A percentile compares a stretch with the other conserved stretches of the same genome.
These are phyloP conservation scores for Eleutherodactylus coqui DNA, from an alignment of 2,797 vertebrate genomes.

Conservation along the genomic window DNA sequence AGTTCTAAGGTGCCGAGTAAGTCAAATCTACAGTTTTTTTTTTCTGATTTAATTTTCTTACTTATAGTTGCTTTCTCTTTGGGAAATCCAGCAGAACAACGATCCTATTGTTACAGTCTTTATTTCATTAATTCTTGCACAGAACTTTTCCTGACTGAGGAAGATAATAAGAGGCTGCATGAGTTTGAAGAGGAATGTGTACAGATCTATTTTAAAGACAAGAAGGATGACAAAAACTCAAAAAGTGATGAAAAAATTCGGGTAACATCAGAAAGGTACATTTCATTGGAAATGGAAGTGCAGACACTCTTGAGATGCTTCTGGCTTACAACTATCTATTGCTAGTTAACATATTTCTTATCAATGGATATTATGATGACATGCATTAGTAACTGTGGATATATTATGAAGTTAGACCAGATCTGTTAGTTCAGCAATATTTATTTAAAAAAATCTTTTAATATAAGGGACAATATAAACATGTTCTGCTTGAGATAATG, in stretches of 20 bases:
- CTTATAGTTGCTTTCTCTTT: background rate
- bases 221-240: conserved; percentile 82
- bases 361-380: background rate
- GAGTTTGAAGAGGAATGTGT: conserved; percentile 88
- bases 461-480: no score
- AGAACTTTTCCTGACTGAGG: conserved; percentile 85
- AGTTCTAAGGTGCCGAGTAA: conserved; percentile 82
- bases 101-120: background rate
- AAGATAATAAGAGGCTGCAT: conserved; percentile 87
- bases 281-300: background rate
- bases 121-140: background rate
- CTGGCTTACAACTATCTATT: background rate
- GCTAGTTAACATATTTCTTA: background rate
- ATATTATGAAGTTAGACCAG: background rate
- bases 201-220: conserved; percentile 85
- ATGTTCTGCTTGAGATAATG: no score
- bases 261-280: conserved; percentile 81
- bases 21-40: background rate
- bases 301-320: background rate
- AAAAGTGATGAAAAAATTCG: conserved; percentile 85
- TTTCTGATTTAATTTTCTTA: background rate
- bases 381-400: background rate
- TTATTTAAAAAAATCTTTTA: no score
- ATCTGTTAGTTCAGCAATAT: no score
- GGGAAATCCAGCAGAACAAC: background rate